Base-by-base conservation (phyloP, 2,888 invertebrate species). In the Drosophila nr. medialis region DNA sequence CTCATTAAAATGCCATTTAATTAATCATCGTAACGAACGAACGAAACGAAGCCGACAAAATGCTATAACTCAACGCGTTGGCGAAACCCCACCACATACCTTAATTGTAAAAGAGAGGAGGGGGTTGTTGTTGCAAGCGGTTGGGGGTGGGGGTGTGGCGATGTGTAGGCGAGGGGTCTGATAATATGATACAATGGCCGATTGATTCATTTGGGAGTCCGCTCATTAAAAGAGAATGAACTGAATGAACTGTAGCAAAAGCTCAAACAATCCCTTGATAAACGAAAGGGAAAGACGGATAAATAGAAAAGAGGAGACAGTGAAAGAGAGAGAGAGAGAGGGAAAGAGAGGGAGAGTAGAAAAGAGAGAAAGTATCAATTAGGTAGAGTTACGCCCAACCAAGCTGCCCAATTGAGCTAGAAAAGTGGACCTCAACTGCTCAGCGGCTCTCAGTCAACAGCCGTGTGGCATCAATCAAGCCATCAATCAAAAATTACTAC, bases 1-100 rank as follows among this genome's bases (percentile, higher is more conserved):
- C 91, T 90, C 91, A 91, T 90, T 90, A 91, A 90, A 90, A 90
- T 90, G 81, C 88, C 90, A 89, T 90, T 90, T 91, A 91, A 90
- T 90, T 90, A 91, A 90, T 91, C 90, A 91, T 84, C 77, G 70
- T 61, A 72, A 53, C 58, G 70, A 64, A 40, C 40, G 56, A 63
- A 48, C 27, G 51, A 34, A 72, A 64, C 55, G 81, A 76, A 85
- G 83, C 86, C 86, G 72, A 76, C 71, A 73, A 89, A 85, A 90
- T 90, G 85, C 85, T 69, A 86, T 86, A 90, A 86, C 90, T 86
- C 74, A 86, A 86, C 81, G 89, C 83, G 59, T 54, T 67, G 63
- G 32, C 36, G 32, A 32, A 29, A 32, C 32, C 30, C 58, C n/a
- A n/a, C 13, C 36, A 36, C 38, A 38, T 21, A 30, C 40, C 56